Evolutionary conservation across 2,797 vertebrate genomes (phyloP).

Genomic region (Enteromius argenteus): DNA sequence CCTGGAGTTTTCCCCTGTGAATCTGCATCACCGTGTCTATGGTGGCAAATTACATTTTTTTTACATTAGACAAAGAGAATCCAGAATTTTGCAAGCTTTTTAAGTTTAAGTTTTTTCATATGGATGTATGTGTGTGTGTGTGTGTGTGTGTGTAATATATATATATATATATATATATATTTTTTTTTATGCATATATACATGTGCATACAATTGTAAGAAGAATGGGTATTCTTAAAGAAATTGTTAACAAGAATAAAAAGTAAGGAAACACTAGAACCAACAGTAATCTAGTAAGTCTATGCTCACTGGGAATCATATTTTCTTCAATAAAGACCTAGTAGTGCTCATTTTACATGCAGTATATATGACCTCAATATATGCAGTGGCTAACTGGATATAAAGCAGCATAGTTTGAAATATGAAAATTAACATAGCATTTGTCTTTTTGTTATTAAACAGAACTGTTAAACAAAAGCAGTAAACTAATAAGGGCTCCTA

Average conservation of each 20-base stretch:
- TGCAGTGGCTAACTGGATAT: neutral
- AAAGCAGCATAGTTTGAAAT: neutral
- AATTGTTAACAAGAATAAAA: neutral
- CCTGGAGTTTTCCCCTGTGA: neutral
- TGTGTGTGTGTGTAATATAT: too few relatives aligned
- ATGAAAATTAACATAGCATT: neutral
- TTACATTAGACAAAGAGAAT: neutral
- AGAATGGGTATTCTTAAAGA: neutral
- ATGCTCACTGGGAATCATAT: neutral
- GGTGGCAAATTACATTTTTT: neutral
- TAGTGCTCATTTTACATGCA: neutral
- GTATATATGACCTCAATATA: neutral
- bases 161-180: too few relatives aligned
- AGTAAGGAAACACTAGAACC: neutral
- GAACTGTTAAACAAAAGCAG: neutral
- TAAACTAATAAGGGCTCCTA: neutral
- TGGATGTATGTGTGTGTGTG: too few relatives aligned
- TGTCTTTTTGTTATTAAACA: neutral
- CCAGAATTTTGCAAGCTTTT: neutral
- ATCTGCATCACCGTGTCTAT: neutral
- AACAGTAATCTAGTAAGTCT: neutral
- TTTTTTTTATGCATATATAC: too few relatives aligned
- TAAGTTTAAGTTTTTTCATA: too few relatives aligned
- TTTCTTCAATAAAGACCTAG: neutral
- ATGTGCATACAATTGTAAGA: too few relatives aligned